Evolutionary conservation across 2,113 vertebrate species (phyloP).

Genomic region (Philantomba maxwellii): DNA sequence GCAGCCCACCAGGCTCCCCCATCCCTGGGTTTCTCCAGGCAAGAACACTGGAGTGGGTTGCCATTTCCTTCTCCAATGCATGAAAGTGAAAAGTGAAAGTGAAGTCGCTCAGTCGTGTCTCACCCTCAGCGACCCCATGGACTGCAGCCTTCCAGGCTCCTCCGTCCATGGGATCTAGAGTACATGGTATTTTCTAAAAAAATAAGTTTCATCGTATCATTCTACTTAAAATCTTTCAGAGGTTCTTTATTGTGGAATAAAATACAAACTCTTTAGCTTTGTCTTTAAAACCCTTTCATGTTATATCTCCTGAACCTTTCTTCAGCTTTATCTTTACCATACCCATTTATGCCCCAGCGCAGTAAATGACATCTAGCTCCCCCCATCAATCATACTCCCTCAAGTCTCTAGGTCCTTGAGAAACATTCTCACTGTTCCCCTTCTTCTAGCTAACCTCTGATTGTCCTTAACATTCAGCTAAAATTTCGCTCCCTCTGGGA

Average conservation of each 20-base stretch:
- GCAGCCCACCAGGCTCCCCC: too few species aligned
- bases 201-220: not conserved
- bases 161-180: too few species aligned
- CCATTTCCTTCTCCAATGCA: too few species aligned
- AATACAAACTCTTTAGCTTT: not conserved
- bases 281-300: not conserved
- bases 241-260: not conserved
- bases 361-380: not conserved
- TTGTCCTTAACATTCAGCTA: not conserved
- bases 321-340: not conserved
- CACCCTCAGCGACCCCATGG: too few species aligned
- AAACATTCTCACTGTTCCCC: not conserved
- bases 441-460: not conserved
- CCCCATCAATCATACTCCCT: not conserved
- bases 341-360: too few species aligned
- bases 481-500: not conserved
- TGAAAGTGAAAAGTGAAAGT: too few species aligned
- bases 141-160: too few species aligned
- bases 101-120: too few species aligned
- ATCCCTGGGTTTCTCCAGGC: too few species aligned
- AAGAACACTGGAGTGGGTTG: too few species aligned
- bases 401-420: not conserved
- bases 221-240: slow-evolving; percentile 11
- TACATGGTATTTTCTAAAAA: not conserved
- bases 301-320: not conserved